A percentile compares a stretch with the other conserved stretches of the same genome.
These are phyloP conservation scores for Mellilla xanthometata DNA, from an alignment of 2,888 invertebrate genomes.

Conservation along the genomic window DNA sequence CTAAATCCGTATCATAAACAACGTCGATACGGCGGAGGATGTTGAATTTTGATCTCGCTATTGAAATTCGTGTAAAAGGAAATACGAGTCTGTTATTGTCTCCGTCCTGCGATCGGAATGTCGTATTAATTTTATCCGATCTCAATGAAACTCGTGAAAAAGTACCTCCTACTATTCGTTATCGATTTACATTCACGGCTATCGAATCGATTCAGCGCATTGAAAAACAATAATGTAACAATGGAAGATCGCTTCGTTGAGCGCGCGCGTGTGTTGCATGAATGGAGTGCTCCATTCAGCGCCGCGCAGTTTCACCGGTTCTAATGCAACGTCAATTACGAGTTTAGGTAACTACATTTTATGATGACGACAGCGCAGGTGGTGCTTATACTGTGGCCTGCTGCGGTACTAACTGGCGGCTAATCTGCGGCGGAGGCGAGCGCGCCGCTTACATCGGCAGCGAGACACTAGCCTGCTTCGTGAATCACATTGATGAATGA, in stretches of 20 bases:
- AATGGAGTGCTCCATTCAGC: constrained; percentile 67
- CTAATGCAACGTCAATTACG: constrained; percentile 57
- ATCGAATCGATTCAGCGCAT: constrained; percentile 39
- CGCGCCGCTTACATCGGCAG: too few relatives aligned
- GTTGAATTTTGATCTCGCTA: constrained; percentile 3
- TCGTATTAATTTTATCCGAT: not conserved
- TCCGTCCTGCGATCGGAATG: not conserved
- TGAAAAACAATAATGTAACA: constrained; percentile 42
- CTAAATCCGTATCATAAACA: not conserved
- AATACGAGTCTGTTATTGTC: not conserved
- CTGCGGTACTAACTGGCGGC: constrained; percentile 4
- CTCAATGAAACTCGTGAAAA: constrained; percentile 9
- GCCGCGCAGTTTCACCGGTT: constrained; percentile 44
- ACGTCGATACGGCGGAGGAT: constrained; percentile 1
- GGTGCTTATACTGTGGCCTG: constrained; percentile 7
- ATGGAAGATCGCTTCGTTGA: constrained; percentile 46
- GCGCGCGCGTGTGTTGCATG: constrained; percentile 57
- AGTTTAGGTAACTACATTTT: constrained; percentile 44
- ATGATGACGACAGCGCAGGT: constrained; percentile 15
- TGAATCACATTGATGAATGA: constrained; percentile 61
- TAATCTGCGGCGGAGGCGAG: not conserved
- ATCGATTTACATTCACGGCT: constrained; percentile 27
- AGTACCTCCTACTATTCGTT: constrained; percentile 3
- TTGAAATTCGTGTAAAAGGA: not conserved
- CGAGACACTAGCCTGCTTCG: constrained; percentile 28